A percentile compares a stretch with the other conserved stretches of the same genome.
Conservation (phyloP, 2,797 vertebrate genomes). For the Acanthurus tractus region DNA sequence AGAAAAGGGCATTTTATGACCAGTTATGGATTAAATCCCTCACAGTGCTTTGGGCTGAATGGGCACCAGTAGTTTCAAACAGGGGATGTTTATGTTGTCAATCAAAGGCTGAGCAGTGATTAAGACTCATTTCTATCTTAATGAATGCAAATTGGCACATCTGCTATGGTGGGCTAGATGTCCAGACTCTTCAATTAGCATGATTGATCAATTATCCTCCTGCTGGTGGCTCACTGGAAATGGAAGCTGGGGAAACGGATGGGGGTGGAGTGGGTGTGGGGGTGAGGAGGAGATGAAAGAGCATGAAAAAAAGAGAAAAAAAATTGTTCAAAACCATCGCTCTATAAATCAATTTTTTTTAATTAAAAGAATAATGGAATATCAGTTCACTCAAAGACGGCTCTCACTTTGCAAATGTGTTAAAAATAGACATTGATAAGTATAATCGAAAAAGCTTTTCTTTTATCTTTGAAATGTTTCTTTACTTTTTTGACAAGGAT, state of each 20-base stretch:
- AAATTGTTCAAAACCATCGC: conserved; percentile 38
- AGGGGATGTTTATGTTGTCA: conserved; percentile 86
- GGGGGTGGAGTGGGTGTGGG: conserved; percentile 15
- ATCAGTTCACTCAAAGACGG: conserved; percentile 28
- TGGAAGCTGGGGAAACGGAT: conserved; percentile 54
- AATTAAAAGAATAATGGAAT: conserved; percentile 51
- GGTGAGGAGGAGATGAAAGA: conserved; percentile 56
- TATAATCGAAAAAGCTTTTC: conserved; percentile 14
- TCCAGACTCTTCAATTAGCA: conserved; percentile 89
- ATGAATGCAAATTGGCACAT: conserved; percentile 92
- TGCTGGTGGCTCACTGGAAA: conserved; percentile 78
- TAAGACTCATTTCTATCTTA: conserved; percentile 87
- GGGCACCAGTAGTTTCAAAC: conserved; percentile 63
- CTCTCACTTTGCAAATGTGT: conserved; percentile 22
- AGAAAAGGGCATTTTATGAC: conserved; percentile 44
- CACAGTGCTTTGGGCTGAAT: conserved; percentile 53
- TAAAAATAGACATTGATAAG: conserved; percentile 23
- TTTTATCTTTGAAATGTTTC: conserved; percentile 15
- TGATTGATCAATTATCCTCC: conserved; percentile 91
- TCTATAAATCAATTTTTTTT: conserved; percentile 55
- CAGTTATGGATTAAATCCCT: conserved; percentile 50
- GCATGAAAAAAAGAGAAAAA: conserved; percentile 32
- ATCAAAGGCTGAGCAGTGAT: conserved; percentile 85
- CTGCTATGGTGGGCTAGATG: conserved; percentile 88
- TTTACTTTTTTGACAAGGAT: not conserved